Evolutionary conservation across 2,113 vertebrate genomes (phyloP).

Genomic region (Tinamus guttatus): DNA sequence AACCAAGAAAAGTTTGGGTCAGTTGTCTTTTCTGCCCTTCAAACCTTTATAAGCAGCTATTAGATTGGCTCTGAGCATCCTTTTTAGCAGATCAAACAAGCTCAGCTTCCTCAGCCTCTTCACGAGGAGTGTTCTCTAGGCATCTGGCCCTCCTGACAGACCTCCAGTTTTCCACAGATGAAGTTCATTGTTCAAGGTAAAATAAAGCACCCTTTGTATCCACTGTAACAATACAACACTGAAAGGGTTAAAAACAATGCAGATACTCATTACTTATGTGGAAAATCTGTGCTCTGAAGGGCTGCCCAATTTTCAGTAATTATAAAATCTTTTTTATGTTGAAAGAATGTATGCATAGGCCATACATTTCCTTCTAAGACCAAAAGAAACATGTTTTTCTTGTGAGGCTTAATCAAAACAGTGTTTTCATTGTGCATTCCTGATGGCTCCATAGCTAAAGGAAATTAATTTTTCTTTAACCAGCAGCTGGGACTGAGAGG

Average conservation of each 20-base stretch:
- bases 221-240: conserved; percentile 1
- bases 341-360: conserved; percentile 52
- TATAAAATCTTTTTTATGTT: conserved; percentile 56
- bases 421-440: conserved; percentile 19
- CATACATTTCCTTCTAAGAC: conserved; percentile 68
- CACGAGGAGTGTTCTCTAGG: neutral
- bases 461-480: conserved; percentile 61
- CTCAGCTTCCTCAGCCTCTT: neutral
- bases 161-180: conserved; percentile 43
- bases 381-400: conserved; percentile 69
- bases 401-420: conserved; percentile 67
- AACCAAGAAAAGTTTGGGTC: neutral
- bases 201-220: conserved; percentile 28
- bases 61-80: neutral
- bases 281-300: conserved; percentile 55
- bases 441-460: neutral
- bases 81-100: conserved; percentile 39
- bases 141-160: neutral
- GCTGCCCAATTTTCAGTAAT: conserved; percentile 45
- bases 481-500: neutral
- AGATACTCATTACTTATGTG: conserved; percentile 26
- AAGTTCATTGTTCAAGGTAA: conserved; percentile 33
- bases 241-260: conserved; percentile 51
- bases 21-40: neutral
- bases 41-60: neutral